Evolutionary conservation across 92 coral and sea anemone genomes (phyloP).

Genomic region (Actinostola sp.): DNA sequence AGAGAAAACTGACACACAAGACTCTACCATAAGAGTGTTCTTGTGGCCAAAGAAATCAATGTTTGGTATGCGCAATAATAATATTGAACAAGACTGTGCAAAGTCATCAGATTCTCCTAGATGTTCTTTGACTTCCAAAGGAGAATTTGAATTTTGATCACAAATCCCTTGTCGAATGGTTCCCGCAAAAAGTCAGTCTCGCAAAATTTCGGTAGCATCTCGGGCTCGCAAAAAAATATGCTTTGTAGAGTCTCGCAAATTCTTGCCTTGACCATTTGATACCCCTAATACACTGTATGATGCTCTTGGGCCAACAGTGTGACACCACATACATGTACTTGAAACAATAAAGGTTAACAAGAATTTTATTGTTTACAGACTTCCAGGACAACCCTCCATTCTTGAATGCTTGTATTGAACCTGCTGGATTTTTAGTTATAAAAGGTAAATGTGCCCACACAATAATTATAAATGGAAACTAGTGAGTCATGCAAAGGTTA

Average conservation of each 20-base stretch:
- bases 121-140: not conserved
- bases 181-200: too few relatives aligned
- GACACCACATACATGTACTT: not conserved
- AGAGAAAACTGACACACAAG: not conserved
- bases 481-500: too few relatives aligned
- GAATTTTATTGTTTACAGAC: slow-evolving; percentile 23
- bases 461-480: not conserved
- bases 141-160: not conserved
- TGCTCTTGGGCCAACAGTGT: not conserved
- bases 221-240: too few relatives aligned
- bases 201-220: too few relatives aligned
- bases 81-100: not conserved
- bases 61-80: slow-evolving; percentile 36
- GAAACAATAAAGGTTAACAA: not conserved
- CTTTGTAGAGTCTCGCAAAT: too few relatives aligned
- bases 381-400: slow-evolving; percentile 42
- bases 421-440: slow-evolving; percentile 54
- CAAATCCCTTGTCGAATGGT: too few relatives aligned
- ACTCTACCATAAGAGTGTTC: slow-evolving; percentile 32
- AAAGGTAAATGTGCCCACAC: slow-evolving; percentile 34
- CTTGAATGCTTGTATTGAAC: slow-evolving; percentile 49
- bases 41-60: slow-evolving; percentile 54
- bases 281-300: too few relatives aligned
- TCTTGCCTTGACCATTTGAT: too few relatives aligned
- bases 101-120: not conserved